These are phyloP conservation scores for Melanostoma scalare DNA, from an alignment of 2,888 invertebrate species.

Conservation along the genomic window DNA sequence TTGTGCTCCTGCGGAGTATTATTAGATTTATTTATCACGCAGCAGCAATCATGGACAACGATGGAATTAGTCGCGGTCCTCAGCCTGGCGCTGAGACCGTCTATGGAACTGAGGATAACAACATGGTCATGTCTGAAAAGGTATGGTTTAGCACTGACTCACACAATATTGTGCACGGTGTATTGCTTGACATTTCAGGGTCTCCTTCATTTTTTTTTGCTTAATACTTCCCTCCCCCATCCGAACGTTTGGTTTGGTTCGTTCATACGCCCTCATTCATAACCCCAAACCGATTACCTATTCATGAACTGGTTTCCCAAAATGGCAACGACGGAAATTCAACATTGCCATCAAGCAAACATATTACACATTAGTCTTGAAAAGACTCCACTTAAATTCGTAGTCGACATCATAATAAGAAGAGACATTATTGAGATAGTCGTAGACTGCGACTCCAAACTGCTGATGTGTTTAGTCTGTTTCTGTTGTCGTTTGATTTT, in stretches of 20 bases:
- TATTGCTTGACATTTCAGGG: constrained; percentile 62
- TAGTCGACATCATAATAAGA: neutral
- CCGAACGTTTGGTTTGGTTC: neutral
- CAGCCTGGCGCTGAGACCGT: constrained; percentile 90
- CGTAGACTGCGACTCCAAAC: neutral
- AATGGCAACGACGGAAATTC: constrained; percentile 53
- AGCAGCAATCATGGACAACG: constrained; percentile 79
- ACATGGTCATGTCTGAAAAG: constrained; percentile 99
- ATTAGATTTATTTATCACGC: constrained; percentile 56
- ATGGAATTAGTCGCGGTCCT: constrained; percentile 81
- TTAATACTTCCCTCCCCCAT: neutral
- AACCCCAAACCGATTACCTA: constrained; percentile 26
- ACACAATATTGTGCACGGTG: constrained; percentile 26
- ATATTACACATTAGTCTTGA: too few species aligned
- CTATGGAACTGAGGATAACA: constrained; percentile 97
- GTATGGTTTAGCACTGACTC: constrained; percentile 74
- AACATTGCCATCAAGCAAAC: too few species aligned
- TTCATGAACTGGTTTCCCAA: constrained; percentile 63
- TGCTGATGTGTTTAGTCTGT: neutral
- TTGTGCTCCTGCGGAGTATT: constrained; percentile 60
- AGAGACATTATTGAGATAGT: neutral
- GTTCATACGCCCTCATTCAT: constrained; percentile 50
- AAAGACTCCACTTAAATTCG: neutral
- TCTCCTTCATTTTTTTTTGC: constrained; percentile 36
- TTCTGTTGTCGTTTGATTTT: constrained; percentile 23